A percentile compares a stretch with the other conserved stretches of the same genome.
These are phyloP conservation scores for Picathartes gymnocephalus DNA, from an alignment of 2,113 vertebrate genomes.

Conservation along the genomic window DNA sequence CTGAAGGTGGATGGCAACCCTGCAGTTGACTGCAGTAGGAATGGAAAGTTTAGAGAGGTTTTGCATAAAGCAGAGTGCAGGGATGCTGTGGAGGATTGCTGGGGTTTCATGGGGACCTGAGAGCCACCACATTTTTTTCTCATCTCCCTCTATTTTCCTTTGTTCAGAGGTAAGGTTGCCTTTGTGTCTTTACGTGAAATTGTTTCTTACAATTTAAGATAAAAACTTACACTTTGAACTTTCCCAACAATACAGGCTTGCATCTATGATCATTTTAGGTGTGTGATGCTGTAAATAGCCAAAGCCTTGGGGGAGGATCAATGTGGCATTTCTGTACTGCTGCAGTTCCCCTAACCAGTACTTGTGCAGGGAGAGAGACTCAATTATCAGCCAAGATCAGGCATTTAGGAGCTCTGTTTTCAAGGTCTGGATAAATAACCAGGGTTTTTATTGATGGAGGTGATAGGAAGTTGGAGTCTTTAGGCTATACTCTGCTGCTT, in stretches of 20 bases:
- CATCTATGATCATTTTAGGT: not conserved
- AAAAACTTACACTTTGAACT: not conserved
- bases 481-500: not conserved
- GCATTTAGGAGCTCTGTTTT: not conserved
- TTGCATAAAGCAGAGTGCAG: not conserved
- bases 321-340: not conserved
- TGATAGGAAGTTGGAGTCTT: not conserved
- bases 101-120: not conserved
- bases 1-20: not conserved
- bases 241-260: not conserved
- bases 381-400: not conserved
- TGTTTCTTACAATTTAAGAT: not conserved
- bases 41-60: not conserved
- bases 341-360: not conserved
- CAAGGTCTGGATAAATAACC: not conserved
- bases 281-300: not conserved
- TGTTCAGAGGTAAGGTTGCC: not conserved
- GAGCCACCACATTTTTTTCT: not conserved
- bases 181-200: not conserved
- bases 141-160: not conserved
- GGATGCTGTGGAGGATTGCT: not conserved
- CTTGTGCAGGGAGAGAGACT: not conserved
- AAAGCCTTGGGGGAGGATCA: not conserved
- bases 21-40: not conserved
- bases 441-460: not conserved